These are phyloP conservation scores for Chelon labrosus DNA, from an alignment of 2,797 vertebrate genomes.

Conservation along the genomic window DNA sequence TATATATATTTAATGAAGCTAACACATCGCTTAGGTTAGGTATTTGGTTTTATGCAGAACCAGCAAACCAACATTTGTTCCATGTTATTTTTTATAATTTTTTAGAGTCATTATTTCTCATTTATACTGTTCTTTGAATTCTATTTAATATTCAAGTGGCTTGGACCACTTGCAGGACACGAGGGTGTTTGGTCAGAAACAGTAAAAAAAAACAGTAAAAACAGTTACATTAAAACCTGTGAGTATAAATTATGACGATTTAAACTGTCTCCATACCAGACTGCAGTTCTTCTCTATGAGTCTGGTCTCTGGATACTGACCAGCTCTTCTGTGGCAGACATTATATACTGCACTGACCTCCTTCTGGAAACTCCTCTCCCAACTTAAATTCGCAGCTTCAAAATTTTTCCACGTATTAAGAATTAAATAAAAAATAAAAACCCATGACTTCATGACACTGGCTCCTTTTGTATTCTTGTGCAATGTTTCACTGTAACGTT, in stretches of 20 bases:
- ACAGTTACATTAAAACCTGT: background rate
- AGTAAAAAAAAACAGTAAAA: background rate
- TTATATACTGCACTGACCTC: slow-evolving; percentile 58
- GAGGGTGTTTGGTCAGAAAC: slow-evolving; percentile 78
- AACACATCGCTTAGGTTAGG: slow-evolving; percentile 17
- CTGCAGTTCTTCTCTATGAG: slow-evolving; percentile 9
- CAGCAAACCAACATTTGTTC: no score
- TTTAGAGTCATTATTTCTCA: no score
- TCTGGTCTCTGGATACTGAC: slow-evolving; percentile 1
- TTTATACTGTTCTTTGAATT: no score
- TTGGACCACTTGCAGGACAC: slow-evolving; percentile 70
- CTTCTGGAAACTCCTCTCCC: background rate
- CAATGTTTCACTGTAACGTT: no score
- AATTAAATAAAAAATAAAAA: background rate
- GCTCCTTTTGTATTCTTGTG: background rate
- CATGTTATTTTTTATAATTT: no score
- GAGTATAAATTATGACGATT: no score
- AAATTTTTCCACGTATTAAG: no score
- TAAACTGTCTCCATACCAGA: slow-evolving; percentile 46
- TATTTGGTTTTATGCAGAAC: no score
- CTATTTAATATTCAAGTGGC: no score
- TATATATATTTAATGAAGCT: no score
- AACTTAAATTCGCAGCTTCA: no score
- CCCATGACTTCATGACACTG: background rate
- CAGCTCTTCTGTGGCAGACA: background rate